These are phyloP conservation scores for Xiphophorus birchmanni DNA, from an alignment of 2,797 vertebrate species.

Conservation along the genomic window DNA sequence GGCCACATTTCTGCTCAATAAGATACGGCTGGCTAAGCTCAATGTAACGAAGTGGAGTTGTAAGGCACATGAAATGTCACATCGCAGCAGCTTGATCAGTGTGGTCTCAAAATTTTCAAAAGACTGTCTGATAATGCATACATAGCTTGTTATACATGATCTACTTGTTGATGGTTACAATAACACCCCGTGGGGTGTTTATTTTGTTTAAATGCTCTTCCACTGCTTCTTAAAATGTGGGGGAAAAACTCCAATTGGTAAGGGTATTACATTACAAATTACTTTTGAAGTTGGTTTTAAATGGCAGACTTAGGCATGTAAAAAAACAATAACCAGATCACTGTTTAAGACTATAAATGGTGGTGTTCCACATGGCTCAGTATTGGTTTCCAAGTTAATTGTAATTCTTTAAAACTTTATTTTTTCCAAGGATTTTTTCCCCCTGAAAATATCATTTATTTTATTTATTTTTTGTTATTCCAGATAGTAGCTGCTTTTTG, in stretches of 20 bases:
- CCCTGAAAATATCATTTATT: neutral
- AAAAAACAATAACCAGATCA: neutral
- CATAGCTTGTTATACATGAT: neutral
- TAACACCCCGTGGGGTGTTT: neutral
- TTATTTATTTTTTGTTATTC: neutral
- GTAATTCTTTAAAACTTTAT: neutral
- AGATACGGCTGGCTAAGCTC: neutral
- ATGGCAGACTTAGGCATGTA: neutral
- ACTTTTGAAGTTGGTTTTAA: neutral
- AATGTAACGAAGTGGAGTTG: neutral
- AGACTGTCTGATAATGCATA: neutral
- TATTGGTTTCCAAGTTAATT: neutral
- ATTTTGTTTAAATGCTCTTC: neutral
- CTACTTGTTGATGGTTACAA: neutral
- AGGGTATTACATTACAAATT: neutral
- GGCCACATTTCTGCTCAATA: neutral
- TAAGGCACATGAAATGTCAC: neutral
- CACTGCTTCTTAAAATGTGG: neutral
- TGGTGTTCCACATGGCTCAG: neutral
- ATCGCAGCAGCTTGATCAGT: neutral
- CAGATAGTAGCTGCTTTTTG: neutral
- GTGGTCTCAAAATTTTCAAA: neutral
- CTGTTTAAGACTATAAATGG: neutral
- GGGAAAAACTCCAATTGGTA: neutral
- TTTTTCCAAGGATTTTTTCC: neutral